Percentiles rank a stretch among this genome's conserved stretches.
Conservation (phyloP, 2,888 invertebrate genomes). For the Eupsilia transversa region DNA sequence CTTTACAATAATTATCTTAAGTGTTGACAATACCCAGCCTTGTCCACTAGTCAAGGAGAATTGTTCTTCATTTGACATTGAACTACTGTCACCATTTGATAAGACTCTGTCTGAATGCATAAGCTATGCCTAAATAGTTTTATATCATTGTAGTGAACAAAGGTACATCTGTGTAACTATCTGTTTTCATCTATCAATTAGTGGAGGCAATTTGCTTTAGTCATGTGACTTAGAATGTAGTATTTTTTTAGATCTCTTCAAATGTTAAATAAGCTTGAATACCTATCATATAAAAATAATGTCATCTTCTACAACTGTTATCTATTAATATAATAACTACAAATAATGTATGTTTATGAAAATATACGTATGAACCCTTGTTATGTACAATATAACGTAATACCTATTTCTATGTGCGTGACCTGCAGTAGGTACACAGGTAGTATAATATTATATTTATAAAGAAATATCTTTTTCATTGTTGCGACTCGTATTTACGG, state of each 20-base stretch:
- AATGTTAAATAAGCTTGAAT: slow-evolving; percentile 18
- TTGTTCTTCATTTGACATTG: slow-evolving; percentile 72
- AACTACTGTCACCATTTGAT: slow-evolving; percentile 68
- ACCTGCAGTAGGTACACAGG: not conserved
- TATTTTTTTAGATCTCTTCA: slow-evolving; percentile 48
- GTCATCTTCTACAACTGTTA: slow-evolving; percentile 30
- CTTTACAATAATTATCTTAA: slow-evolving; percentile 51
- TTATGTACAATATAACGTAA: slow-evolving; percentile 3
- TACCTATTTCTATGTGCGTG: not conserved
- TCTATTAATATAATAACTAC: slow-evolving; percentile 33
- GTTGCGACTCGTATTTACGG: not conserved
- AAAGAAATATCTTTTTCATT: not conserved
- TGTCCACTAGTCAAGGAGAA: slow-evolving; percentile 71
- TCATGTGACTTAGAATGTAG: slow-evolving; percentile 47
- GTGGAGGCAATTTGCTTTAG: slow-evolving; percentile 48
- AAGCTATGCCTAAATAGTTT: slow-evolving; percentile 33
- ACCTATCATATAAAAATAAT: slow-evolving; percentile 29
- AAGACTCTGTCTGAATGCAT: slow-evolving; percentile 45
- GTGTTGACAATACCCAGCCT: slow-evolving; percentile 65
- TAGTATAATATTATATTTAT: not conserved
- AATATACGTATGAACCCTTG: slow-evolving; percentile 6
- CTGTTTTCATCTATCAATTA: slow-evolving; percentile 45
- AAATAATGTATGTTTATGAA: slow-evolving; percentile 8
- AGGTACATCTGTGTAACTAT: slow-evolving; percentile 23
- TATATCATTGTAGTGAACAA: slow-evolving; percentile 21